A percentile compares a stretch with the other conserved stretches of the same genome.
phyloP scores from a whole-genome alignment of 2,113 vertebrate species.

The Eptatretus burgeri region DNA sequence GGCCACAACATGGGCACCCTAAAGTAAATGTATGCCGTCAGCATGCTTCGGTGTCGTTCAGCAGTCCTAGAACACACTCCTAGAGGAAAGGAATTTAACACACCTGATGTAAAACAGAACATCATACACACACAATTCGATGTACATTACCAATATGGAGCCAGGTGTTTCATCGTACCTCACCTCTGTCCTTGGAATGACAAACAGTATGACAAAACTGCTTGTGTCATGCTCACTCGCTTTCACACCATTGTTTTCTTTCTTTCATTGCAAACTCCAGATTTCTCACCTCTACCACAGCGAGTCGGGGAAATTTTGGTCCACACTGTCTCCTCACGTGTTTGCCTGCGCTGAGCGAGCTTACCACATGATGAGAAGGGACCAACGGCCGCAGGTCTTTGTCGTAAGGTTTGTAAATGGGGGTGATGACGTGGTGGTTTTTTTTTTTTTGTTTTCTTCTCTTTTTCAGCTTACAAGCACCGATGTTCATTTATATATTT shows the following conservation, averaged over 20 bases:
- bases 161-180: neutral
- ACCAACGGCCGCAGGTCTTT: slow-evolving; percentile 48
- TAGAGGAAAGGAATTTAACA: neutral
- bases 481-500: too few relatives aligned
- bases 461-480: too few relatives aligned
- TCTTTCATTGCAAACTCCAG: slow-evolving; percentile 18
- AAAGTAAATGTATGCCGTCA: too few relatives aligned
- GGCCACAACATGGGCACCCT: too few relatives aligned
- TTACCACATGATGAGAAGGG: slow-evolving; percentile 65
- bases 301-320: slow-evolving; percentile 33
- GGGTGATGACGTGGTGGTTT: too few relatives aligned
- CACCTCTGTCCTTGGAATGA: neutral
- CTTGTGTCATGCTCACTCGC: neutral
- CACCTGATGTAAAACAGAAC: neutral
- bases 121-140: neutral
- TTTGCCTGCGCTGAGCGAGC: slow-evolving; percentile 65
- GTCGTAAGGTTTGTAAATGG: slow-evolving; percentile 34
- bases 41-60: too few relatives aligned
- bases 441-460: too few relatives aligned
- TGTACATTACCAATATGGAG: neutral
- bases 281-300: slow-evolving; percentile 67
- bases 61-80: neutral
- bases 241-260: neutral
- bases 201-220: neutral
- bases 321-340: slow-evolving; percentile 63